Base-by-base conservation (phyloP, 2,113 vertebrate genomes). In the Sprattus sprattus region DNA sequence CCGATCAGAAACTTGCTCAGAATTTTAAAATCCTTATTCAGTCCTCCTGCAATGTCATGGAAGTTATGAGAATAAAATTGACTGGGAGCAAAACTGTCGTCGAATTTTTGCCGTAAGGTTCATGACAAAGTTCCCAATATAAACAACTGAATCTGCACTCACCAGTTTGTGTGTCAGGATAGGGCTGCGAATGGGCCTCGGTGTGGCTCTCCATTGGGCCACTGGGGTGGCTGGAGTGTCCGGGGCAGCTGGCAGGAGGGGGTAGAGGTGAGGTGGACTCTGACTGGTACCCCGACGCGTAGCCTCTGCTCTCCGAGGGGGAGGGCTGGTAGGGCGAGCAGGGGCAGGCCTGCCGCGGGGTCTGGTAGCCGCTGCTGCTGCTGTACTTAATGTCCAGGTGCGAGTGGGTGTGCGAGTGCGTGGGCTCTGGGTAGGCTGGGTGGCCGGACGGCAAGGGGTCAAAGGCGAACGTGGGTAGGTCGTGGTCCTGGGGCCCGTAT, bases 361-460 rank as follows among this genome's bases (percentile, higher is more conserved):
- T 94, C 82, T 95, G 95, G 90, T 95, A 96, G 1, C 93, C 94
- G 0, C 94, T 95, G 89, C 94, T 93, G 89, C 92, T 96, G 89
- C 95, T 96, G 90, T 96, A 97, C 91, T 96, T 96, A 85, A 95
- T 90, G 84, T 97, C 96, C 1, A 95, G 91, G 93, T 95, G 94
- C 75, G 94, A 91, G 57, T 95, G 89, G 28, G 92, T 88, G 0
- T 94, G 93, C 6, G 95, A 95, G 85, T 92, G 91, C 2, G 96
- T 87, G 0, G 94, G 81, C 89, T 96, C 90, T 39, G 94, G 94
- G 82, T 94, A 95, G 8, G 94, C 92, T 0, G 95, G 92, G 89
- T 96, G 96, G 83, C 93, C 92, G 0, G 94, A 94, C 18, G 95
- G 95, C 85, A 94, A 86, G 5, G 95, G 95, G 90, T 95, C 95